Percentiles rank a stretch among this genome's conserved stretches.
Conservation (phyloP, 2,113 vertebrate genomes). For the Collichthys lucidus region DNA sequence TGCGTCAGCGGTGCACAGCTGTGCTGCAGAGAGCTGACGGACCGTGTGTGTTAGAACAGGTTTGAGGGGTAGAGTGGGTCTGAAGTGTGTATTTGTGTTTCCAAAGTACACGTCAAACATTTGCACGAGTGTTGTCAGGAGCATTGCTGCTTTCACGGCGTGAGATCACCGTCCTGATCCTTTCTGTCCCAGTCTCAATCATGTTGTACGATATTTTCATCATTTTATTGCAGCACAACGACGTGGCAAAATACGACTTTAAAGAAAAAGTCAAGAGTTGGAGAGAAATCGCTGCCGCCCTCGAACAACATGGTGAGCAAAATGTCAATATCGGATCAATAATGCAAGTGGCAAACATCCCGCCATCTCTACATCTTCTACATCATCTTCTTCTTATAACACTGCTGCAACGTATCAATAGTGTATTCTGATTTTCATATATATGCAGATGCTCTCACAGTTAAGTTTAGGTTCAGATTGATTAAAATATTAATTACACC, state of each 20-base stretch:
- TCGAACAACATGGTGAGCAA: constrained; percentile 23
- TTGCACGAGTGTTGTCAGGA: neutral
- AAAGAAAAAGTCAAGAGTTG: constrained; percentile 13
- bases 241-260: constrained; percentile 18
- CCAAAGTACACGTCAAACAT: too few relatives aligned
- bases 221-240: neutral
- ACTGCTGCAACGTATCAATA: neutral
- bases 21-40: constrained; percentile 30
- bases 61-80: neutral
- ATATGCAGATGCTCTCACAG: neutral
- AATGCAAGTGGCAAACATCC: neutral
- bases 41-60: constrained; percentile 6
- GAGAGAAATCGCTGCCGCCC: constrained; percentile 11
- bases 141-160: neutral
- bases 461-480: neutral
- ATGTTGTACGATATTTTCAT: neutral
- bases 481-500: neutral
- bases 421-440: neutral
- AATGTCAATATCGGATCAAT: constrained; percentile 14
- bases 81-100: neutral
- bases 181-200: neutral
- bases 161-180: neutral
- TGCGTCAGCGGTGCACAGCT: constrained; percentile 67
- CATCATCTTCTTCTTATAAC: too few relatives aligned
- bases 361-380: neutral